Evolutionary conservation across 2,888 invertebrate species (phyloP).

Genomic region (Dicyrtoma fusca): DNA sequence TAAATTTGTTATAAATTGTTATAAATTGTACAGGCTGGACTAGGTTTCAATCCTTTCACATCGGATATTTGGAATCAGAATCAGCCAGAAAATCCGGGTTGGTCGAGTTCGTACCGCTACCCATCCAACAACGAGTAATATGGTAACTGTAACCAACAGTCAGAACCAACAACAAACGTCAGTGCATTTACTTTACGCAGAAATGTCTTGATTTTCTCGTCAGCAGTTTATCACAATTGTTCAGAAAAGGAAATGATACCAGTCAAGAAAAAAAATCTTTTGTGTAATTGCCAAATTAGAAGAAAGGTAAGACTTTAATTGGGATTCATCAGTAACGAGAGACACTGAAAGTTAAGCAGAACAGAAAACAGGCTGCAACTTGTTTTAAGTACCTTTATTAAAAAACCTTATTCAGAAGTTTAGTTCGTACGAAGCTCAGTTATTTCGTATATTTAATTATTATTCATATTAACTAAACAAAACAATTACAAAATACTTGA

Average conservation of each 20-base stretch:
- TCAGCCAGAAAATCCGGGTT: constrained; percentile 33
- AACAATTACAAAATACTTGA: constrained; percentile 27
- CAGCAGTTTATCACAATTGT: constrained; percentile 6
- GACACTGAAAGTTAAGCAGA: neutral
- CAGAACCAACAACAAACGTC: neutral
- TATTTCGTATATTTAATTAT: constrained; percentile 10
- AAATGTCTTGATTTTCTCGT: constrained; percentile 1
- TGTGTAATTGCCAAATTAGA: constrained; percentile 12
- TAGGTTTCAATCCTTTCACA: constrained; percentile 71
- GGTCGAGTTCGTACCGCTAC: constrained; percentile 31
- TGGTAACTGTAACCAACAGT: neutral
- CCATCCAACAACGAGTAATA: constrained; percentile 24
- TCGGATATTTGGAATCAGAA: constrained; percentile 55
- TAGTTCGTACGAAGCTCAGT: constrained; percentile 10
- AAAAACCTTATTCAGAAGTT: constrained; percentile 9
- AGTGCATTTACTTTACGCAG: constrained; percentile 20
- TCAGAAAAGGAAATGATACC: neutral
- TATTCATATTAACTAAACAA: constrained; percentile 5
- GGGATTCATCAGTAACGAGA: constrained; percentile 8
- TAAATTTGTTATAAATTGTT: neutral
- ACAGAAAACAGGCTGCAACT: constrained; percentile 1
- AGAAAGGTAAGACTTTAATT: constrained; percentile 21
- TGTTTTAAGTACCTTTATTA: constrained; percentile 19
- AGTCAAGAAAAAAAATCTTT: neutral
- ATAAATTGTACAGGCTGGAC: constrained; percentile 60